phyloP scores from a whole-genome alignment of 2,113 vertebrate species.

The Thalassoma bifasciatum region DNA sequence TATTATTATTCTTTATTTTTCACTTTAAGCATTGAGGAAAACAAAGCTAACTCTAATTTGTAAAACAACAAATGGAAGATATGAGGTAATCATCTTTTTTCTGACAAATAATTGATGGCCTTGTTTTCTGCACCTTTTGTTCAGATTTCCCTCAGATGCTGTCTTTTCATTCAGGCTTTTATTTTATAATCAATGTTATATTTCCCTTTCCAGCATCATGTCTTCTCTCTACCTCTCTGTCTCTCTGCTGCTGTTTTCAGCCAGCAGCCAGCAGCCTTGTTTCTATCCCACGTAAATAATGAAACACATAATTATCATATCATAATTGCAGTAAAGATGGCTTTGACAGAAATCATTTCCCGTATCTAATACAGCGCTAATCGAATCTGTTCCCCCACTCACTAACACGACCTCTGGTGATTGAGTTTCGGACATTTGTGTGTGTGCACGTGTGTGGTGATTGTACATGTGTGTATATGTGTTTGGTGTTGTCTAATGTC shows the following conservation, averaged over 20 bases:
- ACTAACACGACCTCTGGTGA: conserved; percentile 97
- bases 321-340: conserved; percentile 99
- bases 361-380: conserved; percentile 99
- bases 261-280: conserved; percentile 91
- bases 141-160: neutral
- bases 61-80: neutral
- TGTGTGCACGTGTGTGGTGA: conserved; percentile 71
- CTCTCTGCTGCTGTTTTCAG: conserved; percentile 66
- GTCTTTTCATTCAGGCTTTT: conserved; percentile 1
- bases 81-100: neutral
- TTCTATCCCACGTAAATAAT: conserved; percentile 98
- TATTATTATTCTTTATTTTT: too few relatives aligned
- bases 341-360: conserved; percentile 99
- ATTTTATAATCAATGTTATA: conserved; percentile 13
- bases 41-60: too few relatives aligned
- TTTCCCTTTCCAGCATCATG: conserved; percentile 48
- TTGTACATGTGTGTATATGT: conserved; percentile 15
- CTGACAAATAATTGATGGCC: neutral
- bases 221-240: conserved; percentile 83
- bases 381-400: conserved; percentile 99
- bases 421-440: conserved; percentile 95
- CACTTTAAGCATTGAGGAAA: too few relatives aligned
- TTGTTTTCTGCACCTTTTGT: neutral
- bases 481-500: conserved; percentile 8
- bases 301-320: conserved; percentile 99